phyloP scores from a whole-genome alignment of 1,140 invertebrate species.

The Atta texana region DNA sequence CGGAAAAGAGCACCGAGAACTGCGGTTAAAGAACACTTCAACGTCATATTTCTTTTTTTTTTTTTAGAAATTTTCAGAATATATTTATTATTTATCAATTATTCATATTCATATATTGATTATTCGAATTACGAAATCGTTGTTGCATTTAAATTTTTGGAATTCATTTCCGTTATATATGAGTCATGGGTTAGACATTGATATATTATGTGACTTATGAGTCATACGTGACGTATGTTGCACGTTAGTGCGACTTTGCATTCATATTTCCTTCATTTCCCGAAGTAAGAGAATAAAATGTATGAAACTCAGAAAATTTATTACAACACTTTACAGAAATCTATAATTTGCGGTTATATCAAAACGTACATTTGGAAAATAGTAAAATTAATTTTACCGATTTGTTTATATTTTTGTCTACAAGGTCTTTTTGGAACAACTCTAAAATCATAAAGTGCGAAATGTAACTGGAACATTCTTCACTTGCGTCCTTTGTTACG shows the following conservation, averaged over 20 bases:
- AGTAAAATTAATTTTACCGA: background rate
- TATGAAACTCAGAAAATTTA: background rate
- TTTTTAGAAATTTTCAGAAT: background rate
- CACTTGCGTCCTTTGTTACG: background rate
- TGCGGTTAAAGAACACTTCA: background rate
- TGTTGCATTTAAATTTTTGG: slow-evolving; percentile 11
- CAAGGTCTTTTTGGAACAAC: background rate
- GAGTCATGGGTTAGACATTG: background rate
- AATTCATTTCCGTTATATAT: slow-evolving; percentile 12
- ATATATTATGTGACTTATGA: slow-evolving; percentile 17
- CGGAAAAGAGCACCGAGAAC: background rate
- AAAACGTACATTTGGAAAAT: background rate
- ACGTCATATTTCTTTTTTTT: background rate
- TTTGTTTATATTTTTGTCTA: background rate
- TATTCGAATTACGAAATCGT: background rate
- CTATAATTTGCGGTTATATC: background rate
- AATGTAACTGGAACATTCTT: slow-evolving; percentile 40
- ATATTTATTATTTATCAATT: background rate
- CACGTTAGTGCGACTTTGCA: slow-evolving; percentile 1
- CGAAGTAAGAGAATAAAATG: background rate
- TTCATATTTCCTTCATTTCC: slow-evolving; percentile 6
- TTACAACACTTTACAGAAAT: background rate
- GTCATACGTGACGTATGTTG: slow-evolving; percentile 21
- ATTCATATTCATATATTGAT: background rate
- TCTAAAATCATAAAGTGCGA: background rate